Percentiles rank a stretch among this genome's conserved stretches.
These are phyloP conservation scores for Caenorhabditis afra DNA, from an alignment of 2,888 invertebrate species.

Conservation along the genomic window DNA sequence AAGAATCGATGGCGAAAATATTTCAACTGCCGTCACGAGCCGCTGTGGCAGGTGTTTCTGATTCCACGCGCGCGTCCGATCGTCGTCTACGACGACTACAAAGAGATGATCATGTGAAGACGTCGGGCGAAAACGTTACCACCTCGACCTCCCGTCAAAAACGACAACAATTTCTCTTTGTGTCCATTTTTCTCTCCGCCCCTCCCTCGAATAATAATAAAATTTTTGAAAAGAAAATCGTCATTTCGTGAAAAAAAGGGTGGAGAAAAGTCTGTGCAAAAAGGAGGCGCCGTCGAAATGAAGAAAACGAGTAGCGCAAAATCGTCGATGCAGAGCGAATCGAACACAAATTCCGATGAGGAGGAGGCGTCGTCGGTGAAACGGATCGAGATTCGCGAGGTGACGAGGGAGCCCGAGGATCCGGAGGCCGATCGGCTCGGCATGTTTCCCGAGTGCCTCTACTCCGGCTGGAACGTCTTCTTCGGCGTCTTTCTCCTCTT, in stretches of 20 bases:
- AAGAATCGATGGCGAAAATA: slow-evolving; percentile 36
- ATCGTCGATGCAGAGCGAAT: slow-evolving; percentile 45
- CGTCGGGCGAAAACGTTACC: background rate
- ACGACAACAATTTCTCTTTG: background rate
- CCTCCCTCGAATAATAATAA: too few relatives aligned
- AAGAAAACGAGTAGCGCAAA: slow-evolving; percentile 30
- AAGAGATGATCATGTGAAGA: slow-evolving; percentile 21
- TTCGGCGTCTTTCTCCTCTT: slow-evolving; percentile 40
- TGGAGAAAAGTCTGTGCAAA: too few relatives aligned
- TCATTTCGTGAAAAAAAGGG: too few relatives aligned
- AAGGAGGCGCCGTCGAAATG: background rate
- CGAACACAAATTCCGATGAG: slow-evolving; percentile 28
- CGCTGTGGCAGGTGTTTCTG: slow-evolving; percentile 29
- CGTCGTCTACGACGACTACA: slow-evolving; percentile 27
- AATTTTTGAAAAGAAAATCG: too few relatives aligned
- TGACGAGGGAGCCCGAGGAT: background rate
- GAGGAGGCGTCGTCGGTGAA: background rate
- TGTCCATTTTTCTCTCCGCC: too few relatives aligned
- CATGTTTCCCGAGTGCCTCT: slow-evolving; percentile 28
- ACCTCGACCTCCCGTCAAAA: background rate
- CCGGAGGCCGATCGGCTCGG: slow-evolving; percentile 15
- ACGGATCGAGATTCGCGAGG: background rate
- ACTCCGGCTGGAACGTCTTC: slow-evolving; percentile 38
- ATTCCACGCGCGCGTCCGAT: slow-evolving; percentile 27
- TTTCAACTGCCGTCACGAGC: slow-evolving; percentile 33